Percentiles rank a stretch among this genome's conserved stretches.
Evolutionary conservation across 1,140 invertebrate species (phyloP).

Genomic region (Forficula auricularia): DNA sequence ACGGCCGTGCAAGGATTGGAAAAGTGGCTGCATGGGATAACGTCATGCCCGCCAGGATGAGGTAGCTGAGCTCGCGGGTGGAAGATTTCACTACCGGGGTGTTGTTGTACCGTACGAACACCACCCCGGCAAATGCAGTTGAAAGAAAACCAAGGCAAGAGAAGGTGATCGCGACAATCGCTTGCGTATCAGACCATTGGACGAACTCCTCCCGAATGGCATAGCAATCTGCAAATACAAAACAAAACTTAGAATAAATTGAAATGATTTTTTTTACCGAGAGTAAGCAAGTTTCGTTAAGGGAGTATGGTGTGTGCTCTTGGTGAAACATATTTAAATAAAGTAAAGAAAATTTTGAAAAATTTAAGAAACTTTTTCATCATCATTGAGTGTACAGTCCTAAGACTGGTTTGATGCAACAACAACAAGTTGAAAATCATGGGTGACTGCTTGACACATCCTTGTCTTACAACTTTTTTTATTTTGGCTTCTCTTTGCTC

Average conservation of each 20-base stretch:
- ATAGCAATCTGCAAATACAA: conserved; percentile 30
- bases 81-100: conserved; percentile 53
- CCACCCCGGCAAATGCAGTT: conserved; percentile 35
- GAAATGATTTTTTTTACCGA: too few relatives aligned
- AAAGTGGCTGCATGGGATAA: conserved; percentile 39
- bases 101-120: conserved; percentile 45
- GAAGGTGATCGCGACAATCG: conserved; percentile 39
- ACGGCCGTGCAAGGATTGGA: conserved; percentile 52
- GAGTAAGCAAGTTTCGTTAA: too few relatives aligned
- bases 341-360: too few relatives aligned
- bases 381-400: too few relatives aligned
- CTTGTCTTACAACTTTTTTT: too few relatives aligned
- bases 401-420: too few relatives aligned
- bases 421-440: too few relatives aligned
- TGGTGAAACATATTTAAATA: too few relatives aligned
- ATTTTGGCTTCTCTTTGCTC: too few relatives aligned
- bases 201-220: conserved; percentile 35
- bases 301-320: too few relatives aligned
- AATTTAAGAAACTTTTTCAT: too few relatives aligned
- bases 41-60: conserved; percentile 40
- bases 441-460: too few relatives aligned
- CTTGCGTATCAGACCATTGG: conserved; percentile 36
- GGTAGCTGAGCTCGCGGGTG: conserved; percentile 46
- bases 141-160: conserved; percentile 41
- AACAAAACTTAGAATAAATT: conserved; percentile 4